These are phyloP conservation scores for Plusia festucae DNA, from an alignment of 2,888 invertebrate species.

Conservation along the genomic window DNA sequence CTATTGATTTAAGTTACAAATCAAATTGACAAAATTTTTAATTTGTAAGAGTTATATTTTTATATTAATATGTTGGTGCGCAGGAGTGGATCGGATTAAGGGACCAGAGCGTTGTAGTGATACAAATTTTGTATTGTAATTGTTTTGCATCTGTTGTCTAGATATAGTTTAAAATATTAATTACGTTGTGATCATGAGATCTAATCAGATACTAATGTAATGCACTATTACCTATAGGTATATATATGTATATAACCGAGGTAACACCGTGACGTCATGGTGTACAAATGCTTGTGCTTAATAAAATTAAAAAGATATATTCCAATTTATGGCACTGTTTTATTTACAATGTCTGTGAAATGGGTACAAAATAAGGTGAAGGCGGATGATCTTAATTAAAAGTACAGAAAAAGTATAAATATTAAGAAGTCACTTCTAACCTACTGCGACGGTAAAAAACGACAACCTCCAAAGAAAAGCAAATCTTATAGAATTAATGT, in stretches of 20 bases:
- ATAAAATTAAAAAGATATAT: conserved; percentile 81
- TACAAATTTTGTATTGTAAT: conserved; percentile 62
- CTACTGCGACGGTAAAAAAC: not conserved
- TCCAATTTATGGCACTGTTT: conserved; percentile 73
- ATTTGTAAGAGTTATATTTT: conserved; percentile 56
- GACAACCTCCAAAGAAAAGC: not conserved
- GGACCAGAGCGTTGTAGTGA: conserved; percentile 79
- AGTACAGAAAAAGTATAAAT: conserved; percentile 44
- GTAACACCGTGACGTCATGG: conserved; percentile 57
- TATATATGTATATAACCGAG: conserved; percentile 69
- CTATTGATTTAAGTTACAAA: conserved; percentile 27
- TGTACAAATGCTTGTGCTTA: conserved; percentile 83
- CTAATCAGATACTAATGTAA: conserved; percentile 78
- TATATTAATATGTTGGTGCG: conserved; percentile 69
- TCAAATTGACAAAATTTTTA: conserved; percentile 30
- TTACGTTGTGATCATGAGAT: conserved; percentile 80
- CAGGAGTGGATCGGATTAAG: conserved; percentile 64
- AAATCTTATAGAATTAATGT: conserved; percentile 1
- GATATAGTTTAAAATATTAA: conserved; percentile 66
- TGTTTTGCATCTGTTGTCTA: conserved; percentile 68
- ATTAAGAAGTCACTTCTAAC: conserved; percentile 35
- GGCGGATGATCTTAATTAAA: conserved; percentile 30
- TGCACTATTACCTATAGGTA: conserved; percentile 76
- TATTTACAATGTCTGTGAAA: conserved; percentile 58
- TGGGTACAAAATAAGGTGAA: conserved; percentile 27